Percentiles rank a stretch among this genome's conserved stretches.
phyloP scores from a whole-genome alignment of 2,797 vertebrate species.

The Octomys mimax region DNA sequence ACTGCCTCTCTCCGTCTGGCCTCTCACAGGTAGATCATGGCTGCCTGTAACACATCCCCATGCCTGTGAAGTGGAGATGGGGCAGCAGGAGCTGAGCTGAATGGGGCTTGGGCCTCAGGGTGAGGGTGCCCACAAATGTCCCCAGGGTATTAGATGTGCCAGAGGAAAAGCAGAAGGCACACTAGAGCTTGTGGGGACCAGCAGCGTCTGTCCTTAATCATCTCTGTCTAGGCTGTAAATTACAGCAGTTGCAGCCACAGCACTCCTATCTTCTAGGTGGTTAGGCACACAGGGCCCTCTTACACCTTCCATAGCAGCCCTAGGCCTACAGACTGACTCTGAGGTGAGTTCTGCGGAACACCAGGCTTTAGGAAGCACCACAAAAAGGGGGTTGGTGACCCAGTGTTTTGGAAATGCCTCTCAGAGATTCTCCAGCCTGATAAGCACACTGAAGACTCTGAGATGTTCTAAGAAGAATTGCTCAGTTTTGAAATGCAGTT shows the following conservation, averaged over 20 bases:
- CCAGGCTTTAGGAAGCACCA: neutral
- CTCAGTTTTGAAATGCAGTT: neutral
- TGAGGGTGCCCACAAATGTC: neutral
- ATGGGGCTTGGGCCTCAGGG: neutral
- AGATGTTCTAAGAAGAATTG: neutral
- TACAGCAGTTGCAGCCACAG: neutral
- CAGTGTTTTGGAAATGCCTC: neutral
- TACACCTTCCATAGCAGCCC: neutral
- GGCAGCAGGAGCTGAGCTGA: fast-evolving
- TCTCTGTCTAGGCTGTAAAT: neutral
- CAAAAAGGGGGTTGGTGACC: neutral
- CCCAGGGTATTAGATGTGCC: neutral
- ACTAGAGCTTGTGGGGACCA: neutral
- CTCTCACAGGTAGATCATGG: neutral
- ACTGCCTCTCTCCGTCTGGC: neutral
- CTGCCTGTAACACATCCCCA: fast-evolving
- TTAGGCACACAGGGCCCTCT: neutral
- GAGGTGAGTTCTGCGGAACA: neutral
- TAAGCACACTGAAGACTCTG: neutral
- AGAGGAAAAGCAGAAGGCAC: no score
- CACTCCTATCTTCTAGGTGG: neutral
- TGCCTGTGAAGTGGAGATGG: neutral
- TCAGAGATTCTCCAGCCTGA: neutral
- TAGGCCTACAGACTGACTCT: neutral
- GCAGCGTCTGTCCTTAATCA: neutral